Evolutionary conservation across 2,113 vertebrate species (phyloP).

Genomic region (Pseudorhombus dupliciocellatus): DNA sequence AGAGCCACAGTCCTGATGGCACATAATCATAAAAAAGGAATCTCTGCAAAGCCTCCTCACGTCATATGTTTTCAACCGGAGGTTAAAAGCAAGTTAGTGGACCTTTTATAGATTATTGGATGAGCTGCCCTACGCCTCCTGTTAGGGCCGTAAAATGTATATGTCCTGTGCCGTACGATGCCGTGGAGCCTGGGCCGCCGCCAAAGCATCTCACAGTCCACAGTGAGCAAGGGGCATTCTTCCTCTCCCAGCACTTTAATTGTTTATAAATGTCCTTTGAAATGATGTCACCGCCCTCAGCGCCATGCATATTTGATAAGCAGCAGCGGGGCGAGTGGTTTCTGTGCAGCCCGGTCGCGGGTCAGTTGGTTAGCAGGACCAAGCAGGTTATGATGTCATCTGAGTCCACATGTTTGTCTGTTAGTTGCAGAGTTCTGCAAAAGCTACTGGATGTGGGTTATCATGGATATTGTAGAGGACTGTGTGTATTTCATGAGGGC

Average conservation of each 20-base stretch:
- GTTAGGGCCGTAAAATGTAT: constrained; percentile 34
- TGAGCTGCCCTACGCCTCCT: constrained; percentile 27
- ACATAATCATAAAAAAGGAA: constrained; percentile 2
- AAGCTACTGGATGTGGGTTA: too few species aligned
- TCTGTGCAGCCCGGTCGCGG: too few species aligned
- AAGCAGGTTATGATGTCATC: too few species aligned
- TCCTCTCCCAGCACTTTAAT: constrained; percentile 26
- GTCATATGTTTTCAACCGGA: constrained; percentile 25
- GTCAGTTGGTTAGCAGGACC: too few species aligned
- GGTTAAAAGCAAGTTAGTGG: constrained; percentile 41
- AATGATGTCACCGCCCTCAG: constrained; percentile 35
- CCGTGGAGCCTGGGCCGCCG: constrained; percentile 16
- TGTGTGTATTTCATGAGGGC: background rate
- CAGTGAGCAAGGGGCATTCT: constrained; percentile 43
- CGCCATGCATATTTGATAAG: constrained; percentile 46
- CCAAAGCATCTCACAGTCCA: constrained; percentile 41
- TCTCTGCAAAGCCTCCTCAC: constrained; percentile 9
- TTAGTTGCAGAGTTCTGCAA: too few species aligned
- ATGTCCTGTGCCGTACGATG: constrained; percentile 3
- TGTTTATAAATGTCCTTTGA: constrained; percentile 59
- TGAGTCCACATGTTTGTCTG: background rate
- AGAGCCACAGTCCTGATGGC: background rate
- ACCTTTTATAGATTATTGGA: constrained; percentile 33
- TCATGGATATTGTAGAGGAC: background rate
- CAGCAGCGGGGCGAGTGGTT: background rate